These are phyloP conservation scores for Lordiphosa fenestrarum DNA, from an alignment of 2,888 invertebrate species.

Conservation along the genomic window DNA sequence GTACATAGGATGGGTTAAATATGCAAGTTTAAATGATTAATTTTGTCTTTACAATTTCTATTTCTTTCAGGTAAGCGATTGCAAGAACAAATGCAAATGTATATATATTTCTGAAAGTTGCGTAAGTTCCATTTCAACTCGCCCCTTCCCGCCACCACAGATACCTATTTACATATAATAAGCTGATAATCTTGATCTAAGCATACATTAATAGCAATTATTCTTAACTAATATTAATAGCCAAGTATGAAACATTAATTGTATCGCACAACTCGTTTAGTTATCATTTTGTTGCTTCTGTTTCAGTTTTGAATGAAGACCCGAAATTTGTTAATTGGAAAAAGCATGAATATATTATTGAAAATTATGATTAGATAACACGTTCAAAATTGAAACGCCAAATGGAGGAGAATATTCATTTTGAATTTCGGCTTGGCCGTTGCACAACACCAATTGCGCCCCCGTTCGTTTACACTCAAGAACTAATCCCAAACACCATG, in stretches of 20 bases:
- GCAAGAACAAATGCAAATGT: slow-evolving; percentile 11
- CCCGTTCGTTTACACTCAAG: neutral
- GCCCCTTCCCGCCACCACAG: neutral
- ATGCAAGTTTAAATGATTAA: neutral
- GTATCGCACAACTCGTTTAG: slow-evolving; percentile 57
- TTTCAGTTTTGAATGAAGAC: slow-evolving; percentile 65
- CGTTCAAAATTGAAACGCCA: slow-evolving; percentile 59
- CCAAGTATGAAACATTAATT: slow-evolving; percentile 38
- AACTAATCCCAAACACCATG: neutral
- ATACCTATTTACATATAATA: slow-evolving; percentile 13
- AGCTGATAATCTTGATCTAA: slow-evolving; percentile 22
- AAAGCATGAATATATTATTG: slow-evolving; percentile 44
- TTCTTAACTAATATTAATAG: slow-evolving; percentile 11
- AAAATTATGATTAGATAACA: slow-evolving; percentile 25
- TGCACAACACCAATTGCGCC: slow-evolving; percentile 35
- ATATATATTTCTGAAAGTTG: slow-evolving; percentile 13
- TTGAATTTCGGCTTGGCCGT: slow-evolving; percentile 36
- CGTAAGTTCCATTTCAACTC: slow-evolving; percentile 44
- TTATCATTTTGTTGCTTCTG: slow-evolving; percentile 58
- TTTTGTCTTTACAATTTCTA: neutral
- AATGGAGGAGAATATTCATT: slow-evolving; percentile 10
- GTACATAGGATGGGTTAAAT: neutral
- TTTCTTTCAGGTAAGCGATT: slow-evolving; percentile 58
- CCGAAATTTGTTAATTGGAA: slow-evolving; percentile 53
- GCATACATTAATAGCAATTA: slow-evolving; percentile 16